Evolutionary conservation across 1,140 invertebrate species (phyloP), one percentile per base, ranked within the genome.

Genomic region (Parapsyche elsis): DNA sequence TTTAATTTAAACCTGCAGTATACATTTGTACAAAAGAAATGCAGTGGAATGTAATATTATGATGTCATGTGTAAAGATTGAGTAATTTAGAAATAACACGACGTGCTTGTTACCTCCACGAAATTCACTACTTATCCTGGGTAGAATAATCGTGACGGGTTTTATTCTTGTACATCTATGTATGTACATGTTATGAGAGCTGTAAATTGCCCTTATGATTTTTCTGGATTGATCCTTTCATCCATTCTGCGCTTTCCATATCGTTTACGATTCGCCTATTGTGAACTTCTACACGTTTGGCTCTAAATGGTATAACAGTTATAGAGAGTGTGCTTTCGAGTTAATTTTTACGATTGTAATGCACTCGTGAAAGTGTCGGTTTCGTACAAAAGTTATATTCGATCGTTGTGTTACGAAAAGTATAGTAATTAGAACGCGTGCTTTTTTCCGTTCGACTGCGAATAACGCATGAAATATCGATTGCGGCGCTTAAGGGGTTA

Each of bases 41-140:
- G 2, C 16, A 53, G 49, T 16, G 10, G 16, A 53, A 53, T 12
- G 49, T 16, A 16, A 53, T 14, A 53, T 14, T 53, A 53, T 53
- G 49, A 53, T 53, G 49, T 53, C 49, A 53, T 16, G 49, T 53
- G 10, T 53, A 53, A 14, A 67, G 24, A 67, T 67, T 67, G 14
- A 67, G 64, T 67, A 67, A 67, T 67, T 67, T 67, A 21, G n/a
- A 61, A 61, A 61, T 61, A 61, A 10, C 64, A 67, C 64, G 21
- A 24, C 9, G 16, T 9, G 16, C n/a, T 61, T 16, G 16, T 61
- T 61, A 61, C 7, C n/a, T 21, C n/a, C 1, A 7, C 21, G 16
- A 19, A 61, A n/a, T n/a, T 61, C 16, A 16, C 57, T 61, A 61
- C 57, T 19, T 19, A 19, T 61, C 21, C 57, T 21, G 9, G 0